These are phyloP conservation scores for Zaprionus ornatus DNA, from an alignment of 1,140 invertebrate genomes.

Conservation along the genomic window DNA sequence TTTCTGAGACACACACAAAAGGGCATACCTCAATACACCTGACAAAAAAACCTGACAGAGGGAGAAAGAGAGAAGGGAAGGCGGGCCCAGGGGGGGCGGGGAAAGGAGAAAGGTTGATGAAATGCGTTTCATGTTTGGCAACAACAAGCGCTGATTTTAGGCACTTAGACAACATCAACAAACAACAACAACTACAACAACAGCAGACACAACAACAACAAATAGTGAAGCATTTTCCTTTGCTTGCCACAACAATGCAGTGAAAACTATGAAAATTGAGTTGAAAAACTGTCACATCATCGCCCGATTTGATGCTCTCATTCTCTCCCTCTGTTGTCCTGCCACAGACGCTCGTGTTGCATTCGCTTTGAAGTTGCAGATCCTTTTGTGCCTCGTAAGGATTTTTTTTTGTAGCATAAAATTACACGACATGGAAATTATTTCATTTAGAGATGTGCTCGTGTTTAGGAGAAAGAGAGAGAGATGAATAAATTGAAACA, in stretches of 20 bases:
- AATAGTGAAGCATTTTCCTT: constrained; percentile 19
- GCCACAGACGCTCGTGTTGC: constrained; percentile 47
- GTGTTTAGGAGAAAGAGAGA: neutral
- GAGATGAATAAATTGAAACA: neutral
- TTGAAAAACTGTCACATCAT: constrained; percentile 80
- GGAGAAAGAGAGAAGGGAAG: neutral
- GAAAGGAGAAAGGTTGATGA: constrained; percentile 41
- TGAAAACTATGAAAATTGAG: constrained; percentile 54
- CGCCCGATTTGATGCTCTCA: constrained; percentile 31
- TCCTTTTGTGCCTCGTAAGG: constrained; percentile 51
- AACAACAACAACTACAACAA: constrained; percentile 51
- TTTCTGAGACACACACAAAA: constrained; percentile 29
- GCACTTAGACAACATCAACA: constrained; percentile 70
- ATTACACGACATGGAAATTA: constrained; percentile 44
- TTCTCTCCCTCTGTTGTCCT: constrained; percentile 32
- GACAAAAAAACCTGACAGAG: constrained; percentile 32
- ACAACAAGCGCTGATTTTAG: constrained; percentile 74
- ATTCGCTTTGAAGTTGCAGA: constrained; percentile 73
- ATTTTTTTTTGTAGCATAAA: constrained; percentile 52
- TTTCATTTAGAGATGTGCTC: constrained; percentile 10
- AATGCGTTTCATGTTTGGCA: constrained; percentile 76
- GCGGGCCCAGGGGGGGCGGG: neutral
- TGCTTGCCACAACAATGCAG: constrained; percentile 32
- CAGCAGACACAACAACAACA: constrained; percentile 39
- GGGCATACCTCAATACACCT: constrained; percentile 51